Conservation (phyloP, 2,888 invertebrate species). For the Parapristionchus giblindavisi region DNA sequence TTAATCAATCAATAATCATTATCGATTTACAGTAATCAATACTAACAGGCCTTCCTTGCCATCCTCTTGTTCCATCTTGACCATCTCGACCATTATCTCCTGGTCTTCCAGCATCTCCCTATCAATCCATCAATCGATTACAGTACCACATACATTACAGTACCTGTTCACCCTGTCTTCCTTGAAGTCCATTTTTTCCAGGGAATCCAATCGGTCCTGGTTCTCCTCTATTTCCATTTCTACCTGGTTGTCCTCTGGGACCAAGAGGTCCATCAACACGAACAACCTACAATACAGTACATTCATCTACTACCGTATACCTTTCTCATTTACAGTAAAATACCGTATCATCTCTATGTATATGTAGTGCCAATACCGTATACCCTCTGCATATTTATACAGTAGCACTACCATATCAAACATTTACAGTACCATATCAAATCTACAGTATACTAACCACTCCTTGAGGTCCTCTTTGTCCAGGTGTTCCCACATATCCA, state of each 20-base stretch:
- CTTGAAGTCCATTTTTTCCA: slow-evolving; percentile 11
- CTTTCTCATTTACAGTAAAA: no score
- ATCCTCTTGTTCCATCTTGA: neutral
- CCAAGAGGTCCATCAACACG: slow-evolving; percentile 22
- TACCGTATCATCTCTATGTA: no score
- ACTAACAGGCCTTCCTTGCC: slow-evolving; percentile 12
- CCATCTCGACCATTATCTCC: slow-evolving; percentile 11
- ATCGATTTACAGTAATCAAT: neutral
- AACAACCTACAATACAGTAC: no score
- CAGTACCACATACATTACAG: neutral
- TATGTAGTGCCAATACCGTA: no score
- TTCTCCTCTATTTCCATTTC: neutral
- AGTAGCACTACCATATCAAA: neutral
- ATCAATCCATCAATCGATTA: neutral
- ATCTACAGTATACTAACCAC: neutral
- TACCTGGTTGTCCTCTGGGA: slow-evolving; percentile 1
- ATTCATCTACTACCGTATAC: no score
- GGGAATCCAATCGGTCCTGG: neutral
- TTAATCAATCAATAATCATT: slow-evolving; percentile 7
- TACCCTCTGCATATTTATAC: neutral
- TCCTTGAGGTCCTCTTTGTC: slow-evolving; percentile 12
- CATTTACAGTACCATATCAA: neutral
- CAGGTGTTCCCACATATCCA: neutral
- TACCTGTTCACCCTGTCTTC: slow-evolving; percentile 9
- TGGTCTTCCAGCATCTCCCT: neutral